Evolutionary conservation across 2,888 invertebrate genomes (phyloP), one percentile per base, ranked within the genome.

Genomic region (Hoplodrina blanda): DNA sequence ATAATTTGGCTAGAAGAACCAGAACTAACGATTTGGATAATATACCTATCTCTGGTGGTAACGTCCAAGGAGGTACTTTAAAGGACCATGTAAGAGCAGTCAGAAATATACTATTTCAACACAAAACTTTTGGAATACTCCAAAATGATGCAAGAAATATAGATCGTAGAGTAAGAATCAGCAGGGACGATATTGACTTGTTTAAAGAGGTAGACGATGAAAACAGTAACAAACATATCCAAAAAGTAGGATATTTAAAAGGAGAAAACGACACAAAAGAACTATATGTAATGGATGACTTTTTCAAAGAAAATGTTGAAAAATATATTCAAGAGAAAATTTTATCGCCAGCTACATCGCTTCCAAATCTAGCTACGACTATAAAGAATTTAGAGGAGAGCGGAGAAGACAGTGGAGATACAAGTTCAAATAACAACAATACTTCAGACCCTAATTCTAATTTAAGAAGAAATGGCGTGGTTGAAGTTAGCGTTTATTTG

Each of bases 31-130:
- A 37, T 4, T 25, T 17, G 2, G 15, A 41, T 20, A 44, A 49
- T 46, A 61, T 82, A 1, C 80, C 80, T n/a, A 62, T 76, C 46
- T 81, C 85, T 7, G 6, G 78, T 30, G 83, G 84, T 10, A 80
- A 68, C 30, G 82, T 87, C 13, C 57, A 69, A 53, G 73, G 65
- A 54, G 57, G 60, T 1, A 71, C 62, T 57, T 33, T 87, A 5
- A 90, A 90, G 75, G 77, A 84, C 33, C 85, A 87, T 11, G 69
- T 91, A 0, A 70, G 81, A 63, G 82, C 88, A 13, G 76, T 90
- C 0, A 88, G 89, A 65, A 83, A 89, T 44, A 57, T 89, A 30
- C 56, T 91, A 4, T 86, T 76, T 19, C 59, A 69, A 11, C 72
- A 88, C 5, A 80, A 89, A 44, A 73, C 15, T 86, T 88, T 62